Evolutionary conservation across 2,888 invertebrate species (phyloP).

Genomic region (Hirtodrosophila alboralis): DNA sequence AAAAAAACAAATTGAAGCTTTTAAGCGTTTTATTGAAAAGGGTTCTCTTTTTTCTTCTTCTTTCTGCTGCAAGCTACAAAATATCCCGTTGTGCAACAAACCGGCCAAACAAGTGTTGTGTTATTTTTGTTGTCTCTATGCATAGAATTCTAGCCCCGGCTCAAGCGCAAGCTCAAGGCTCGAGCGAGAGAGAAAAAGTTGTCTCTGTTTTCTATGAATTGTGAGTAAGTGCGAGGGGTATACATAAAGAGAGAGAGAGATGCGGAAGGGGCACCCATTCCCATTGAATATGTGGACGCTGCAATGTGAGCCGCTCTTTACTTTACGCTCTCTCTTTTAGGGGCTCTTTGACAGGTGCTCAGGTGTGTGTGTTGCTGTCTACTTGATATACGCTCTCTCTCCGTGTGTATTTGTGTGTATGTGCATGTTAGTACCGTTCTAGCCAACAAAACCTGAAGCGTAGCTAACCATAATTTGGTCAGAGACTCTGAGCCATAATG

Average conservation of each 20-base stretch:
- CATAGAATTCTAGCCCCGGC: conserved; percentile 43
- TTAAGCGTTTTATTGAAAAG: conserved; percentile 51
- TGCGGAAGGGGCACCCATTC: conserved; percentile 44
- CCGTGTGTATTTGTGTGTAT: conserved; percentile 19
- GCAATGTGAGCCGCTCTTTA: conserved; percentile 64
- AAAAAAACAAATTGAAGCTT: conserved; percentile 29
- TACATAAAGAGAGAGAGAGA: conserved; percentile 3
- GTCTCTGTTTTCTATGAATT: conserved; percentile 32
- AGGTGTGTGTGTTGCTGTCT: conserved; percentile 25
- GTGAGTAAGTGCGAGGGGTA: conserved; percentile 11
- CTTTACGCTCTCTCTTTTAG: conserved; percentile 28
- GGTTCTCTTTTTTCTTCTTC: conserved; percentile 58
- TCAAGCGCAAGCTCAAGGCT: conserved; percentile 55
- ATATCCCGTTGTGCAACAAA: conserved; percentile 78
- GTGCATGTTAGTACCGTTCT: conserved; percentile 74
- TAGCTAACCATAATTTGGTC: conserved; percentile 72
- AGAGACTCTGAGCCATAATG: conserved; percentile 57
- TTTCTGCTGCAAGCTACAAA: conserved; percentile 45
- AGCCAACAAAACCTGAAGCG: conserved; percentile 77
- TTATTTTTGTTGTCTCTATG: conserved; percentile 31
- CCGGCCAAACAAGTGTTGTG: conserved; percentile 67
- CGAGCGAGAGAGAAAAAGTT: neutral
- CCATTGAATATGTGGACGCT: conserved; percentile 38
- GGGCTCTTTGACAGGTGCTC: conserved; percentile 32
- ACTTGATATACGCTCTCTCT: conserved; percentile 11